phyloP scores from a whole-genome alignment of 1,140 invertebrate genomes.

The Paraescarpia echinospica region DNA sequence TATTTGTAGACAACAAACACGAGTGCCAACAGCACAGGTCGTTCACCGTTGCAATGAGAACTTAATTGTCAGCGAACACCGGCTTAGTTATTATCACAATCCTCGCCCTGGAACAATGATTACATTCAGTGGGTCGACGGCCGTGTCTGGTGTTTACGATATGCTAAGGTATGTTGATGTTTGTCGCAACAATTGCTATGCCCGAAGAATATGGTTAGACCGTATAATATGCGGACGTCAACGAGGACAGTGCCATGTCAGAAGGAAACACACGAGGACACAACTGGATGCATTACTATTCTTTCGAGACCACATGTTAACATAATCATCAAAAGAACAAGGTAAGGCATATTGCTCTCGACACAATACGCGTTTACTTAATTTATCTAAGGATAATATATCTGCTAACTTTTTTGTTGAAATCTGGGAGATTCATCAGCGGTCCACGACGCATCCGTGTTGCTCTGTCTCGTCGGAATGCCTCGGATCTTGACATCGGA shows the following conservation, averaged over 20 bases:
- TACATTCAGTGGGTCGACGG: not conserved
- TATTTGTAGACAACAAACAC: not conserved
- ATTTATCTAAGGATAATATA: too few species aligned
- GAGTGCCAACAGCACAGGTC: not conserved
- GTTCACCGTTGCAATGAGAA: not conserved
- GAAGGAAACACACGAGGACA: not conserved
- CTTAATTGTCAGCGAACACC: not conserved
- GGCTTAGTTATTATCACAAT: not conserved
- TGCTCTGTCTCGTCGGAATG: too few species aligned
- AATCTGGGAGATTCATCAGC: too few species aligned
- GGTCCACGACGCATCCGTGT: too few species aligned
- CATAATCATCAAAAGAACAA: not conserved
- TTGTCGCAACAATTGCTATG: not conserved
- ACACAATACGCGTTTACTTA: too few species aligned
- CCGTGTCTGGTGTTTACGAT: not conserved
- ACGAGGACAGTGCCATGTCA: not conserved
- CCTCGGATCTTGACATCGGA: too few species aligned
- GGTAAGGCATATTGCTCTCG: not conserved
- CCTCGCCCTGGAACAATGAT: not conserved
- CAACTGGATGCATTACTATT: not conserved
- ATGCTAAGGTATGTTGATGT: not conserved
- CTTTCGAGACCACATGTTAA: not conserved
- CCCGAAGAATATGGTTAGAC: not conserved
- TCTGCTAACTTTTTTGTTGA: too few species aligned
- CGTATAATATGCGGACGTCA: not conserved